Conservation (phyloP, 2,888 invertebrate genomes). For the Mesorhabditis belari region DNA sequence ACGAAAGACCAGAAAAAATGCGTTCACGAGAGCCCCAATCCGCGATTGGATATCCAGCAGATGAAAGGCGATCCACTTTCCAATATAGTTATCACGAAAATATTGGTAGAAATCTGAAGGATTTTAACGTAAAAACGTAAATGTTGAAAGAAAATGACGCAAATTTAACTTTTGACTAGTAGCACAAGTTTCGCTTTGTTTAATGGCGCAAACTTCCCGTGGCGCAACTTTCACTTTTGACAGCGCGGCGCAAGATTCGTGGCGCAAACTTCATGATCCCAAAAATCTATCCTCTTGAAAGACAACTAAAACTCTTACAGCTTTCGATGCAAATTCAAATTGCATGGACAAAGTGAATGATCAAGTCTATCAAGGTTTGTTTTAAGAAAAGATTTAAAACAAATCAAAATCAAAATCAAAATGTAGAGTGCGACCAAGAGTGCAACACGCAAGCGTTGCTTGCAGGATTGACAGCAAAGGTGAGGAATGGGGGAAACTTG, state of each 20-base stretch:
- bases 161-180: neutral
- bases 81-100: too few relatives aligned
- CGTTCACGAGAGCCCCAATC: too few relatives aligned
- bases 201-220: neutral
- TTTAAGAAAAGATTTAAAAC: conserved; percentile 1
- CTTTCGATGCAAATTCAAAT: conserved; percentile 1
- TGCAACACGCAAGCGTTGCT: conserved; percentile 3
- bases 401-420: neutral
- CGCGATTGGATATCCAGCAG: too few relatives aligned
- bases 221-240: neutral
- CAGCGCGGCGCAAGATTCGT: neutral
- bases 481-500: conserved; percentile 4
- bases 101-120: too few relatives aligned
- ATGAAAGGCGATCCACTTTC: too few relatives aligned
- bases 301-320: neutral
- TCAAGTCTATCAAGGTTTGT: neutral
- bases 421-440: conserved; percentile 5
- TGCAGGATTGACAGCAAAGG: conserved; percentile 6
- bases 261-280: neutral
- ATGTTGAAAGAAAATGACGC: too few relatives aligned
- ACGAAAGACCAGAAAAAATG: too few relatives aligned
- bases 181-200: neutral
- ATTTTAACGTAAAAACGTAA: too few relatives aligned
- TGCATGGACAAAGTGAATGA: conserved; percentile 1
- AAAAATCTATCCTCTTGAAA: neutral